Base-by-base conservation (phyloP, 2,888 invertebrate genomes). In the Platycheirus albimanus region DNA sequence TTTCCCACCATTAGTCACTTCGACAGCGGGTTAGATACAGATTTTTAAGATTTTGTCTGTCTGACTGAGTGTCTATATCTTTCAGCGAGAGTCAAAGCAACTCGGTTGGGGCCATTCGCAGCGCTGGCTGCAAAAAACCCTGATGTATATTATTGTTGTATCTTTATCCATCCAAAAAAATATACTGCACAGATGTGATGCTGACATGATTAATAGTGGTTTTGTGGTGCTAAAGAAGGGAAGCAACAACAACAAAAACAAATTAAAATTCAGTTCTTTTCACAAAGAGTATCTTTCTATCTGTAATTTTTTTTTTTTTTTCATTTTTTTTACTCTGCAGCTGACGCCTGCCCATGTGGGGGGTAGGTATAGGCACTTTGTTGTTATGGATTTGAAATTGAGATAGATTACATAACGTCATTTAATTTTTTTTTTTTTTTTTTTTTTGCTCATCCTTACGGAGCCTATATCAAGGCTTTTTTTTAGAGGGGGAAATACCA, bases 121-220 rank as follows among this genome's bases (percentile, higher is more conserved):
- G n/a, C n/a, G n/a, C n/a, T n/a, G n/a, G n/a, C n/a, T n/a, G n/a
- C n/a, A 75, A 20, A 38, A 61, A 75, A 58, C 56, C 28, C 24
- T 7, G 30, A 75, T 52, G 47, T 71, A 49, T 41, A 28, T 41
- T 58, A 7, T 72, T 81, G 75, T 76, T 81, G 80, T 81, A 76
- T 81, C 81, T 81, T 63, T 81, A 81, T 71, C 71, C 76, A 61
- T 76, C 61, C 76, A 58, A 61, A 45, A 24, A 33, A 3, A 38
- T 56, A 38, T 56, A 64, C 47, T 81, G 71, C 76, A 76, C 81
- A 81, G 81, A 81, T 81, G 81, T 45, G 81, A 81, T 81, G 76
- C 81, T 76, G 81, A 81, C 81, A 81, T 81, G 81, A 81, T 81
- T 81, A 81, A 81, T 81, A 81, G 76, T 81, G 64, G 76, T 80